Percentiles rank a stretch among this genome's conserved stretches.
phyloP scores from a whole-genome alignment of 2,888 invertebrate genomes.

The Dione juno region DNA sequence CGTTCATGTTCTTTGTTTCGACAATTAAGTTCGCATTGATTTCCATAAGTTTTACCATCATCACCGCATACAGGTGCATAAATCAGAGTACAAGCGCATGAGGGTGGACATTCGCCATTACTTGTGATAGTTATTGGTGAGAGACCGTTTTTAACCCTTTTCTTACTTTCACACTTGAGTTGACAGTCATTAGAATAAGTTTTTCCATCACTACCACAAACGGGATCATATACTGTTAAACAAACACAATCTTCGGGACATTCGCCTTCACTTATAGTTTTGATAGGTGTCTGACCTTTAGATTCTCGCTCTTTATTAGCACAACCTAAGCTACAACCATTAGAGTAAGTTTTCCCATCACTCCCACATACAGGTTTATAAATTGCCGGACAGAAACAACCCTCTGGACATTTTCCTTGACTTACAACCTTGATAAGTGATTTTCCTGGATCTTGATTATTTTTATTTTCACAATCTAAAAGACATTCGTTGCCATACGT shows the following conservation, averaged over 20 bases:
- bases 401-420: constrained; percentile 31
- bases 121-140: constrained; percentile 41
- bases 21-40: constrained; percentile 43
- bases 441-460: constrained; percentile 23
- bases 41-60: constrained; percentile 45
- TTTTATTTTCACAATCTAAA: constrained; percentile 48
- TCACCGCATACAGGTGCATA: constrained; percentile 46
- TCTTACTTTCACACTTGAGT: constrained; percentile 41
- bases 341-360: constrained; percentile 44
- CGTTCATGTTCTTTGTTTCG: constrained; percentile 35
- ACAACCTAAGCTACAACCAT: constrained; percentile 35
- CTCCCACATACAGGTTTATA: constrained; percentile 46
- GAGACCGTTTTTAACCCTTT: constrained; percentile 13
- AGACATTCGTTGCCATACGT: constrained; percentile 45
- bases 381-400: constrained; percentile 44
- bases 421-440: constrained; percentile 15
- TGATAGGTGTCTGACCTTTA: constrained; percentile 19
- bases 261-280: constrained; percentile 18
- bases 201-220: constrained; percentile 49
- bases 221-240: constrained; percentile 33
- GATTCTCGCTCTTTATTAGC: constrained; percentile 21
- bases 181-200: constrained; percentile 51
- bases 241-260: constrained; percentile 37
- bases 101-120: constrained; percentile 42
- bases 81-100: constrained; percentile 38